Percentiles rank a stretch among this genome's conserved stretches.
These are phyloP conservation scores for Meles meles DNA, from an alignment of 2,113 vertebrate species.

Conservation along the genomic window DNA sequence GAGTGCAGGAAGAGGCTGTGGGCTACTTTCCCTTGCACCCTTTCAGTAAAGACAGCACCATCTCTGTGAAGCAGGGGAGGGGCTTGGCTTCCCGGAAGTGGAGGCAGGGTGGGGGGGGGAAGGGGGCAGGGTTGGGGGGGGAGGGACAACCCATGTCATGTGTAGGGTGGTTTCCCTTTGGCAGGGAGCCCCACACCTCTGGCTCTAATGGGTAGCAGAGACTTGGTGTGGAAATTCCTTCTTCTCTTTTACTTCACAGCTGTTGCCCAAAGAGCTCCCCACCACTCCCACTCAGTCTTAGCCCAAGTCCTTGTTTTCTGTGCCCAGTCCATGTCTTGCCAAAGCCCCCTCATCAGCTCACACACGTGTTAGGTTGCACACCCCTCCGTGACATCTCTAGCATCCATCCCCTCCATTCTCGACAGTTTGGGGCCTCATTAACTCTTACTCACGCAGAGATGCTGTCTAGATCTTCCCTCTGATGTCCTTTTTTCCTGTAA, in stretches of 20 bases:
- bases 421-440: background rate
- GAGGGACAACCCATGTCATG: background rate
- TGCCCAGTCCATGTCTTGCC: background rate
- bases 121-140: background rate
- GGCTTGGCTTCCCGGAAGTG: background rate
- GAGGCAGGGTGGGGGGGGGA: no score
- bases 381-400: background rate
- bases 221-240: constrained; percentile 29
- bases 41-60: background rate
- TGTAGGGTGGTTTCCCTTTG: background rate
- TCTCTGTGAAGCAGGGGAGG: background rate
- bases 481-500: background rate
- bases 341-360: background rate
- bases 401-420: background rate
- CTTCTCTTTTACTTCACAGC: constrained; percentile 14
- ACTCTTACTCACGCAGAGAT: background rate
- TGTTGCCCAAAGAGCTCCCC: background rate
- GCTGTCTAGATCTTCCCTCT: background rate
- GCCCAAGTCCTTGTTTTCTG: background rate
- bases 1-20: background rate
- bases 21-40: background rate
- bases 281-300: background rate
- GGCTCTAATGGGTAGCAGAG: background rate
- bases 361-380: accelerated
- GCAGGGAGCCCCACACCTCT: background rate